Evolutionary conservation across 2,888 invertebrate genomes (phyloP), one percentile per base, ranked within the genome.

Genomic region (Lypha dubia): DNA sequence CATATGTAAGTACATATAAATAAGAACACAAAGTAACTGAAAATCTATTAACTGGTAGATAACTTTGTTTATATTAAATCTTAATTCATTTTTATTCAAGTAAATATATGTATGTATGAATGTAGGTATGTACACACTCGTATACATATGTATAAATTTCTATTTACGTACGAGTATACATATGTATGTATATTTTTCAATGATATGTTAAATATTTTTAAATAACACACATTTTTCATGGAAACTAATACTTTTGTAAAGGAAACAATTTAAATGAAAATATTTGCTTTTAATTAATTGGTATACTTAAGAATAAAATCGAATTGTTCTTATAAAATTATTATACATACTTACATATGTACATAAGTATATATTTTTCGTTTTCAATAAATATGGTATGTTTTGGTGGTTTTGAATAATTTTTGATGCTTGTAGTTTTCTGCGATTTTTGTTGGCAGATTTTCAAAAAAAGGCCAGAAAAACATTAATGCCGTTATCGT

Each of bases 391-490:
- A 65, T 38, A 56, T 35, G 7, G 24, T 62, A 15, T 49, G 28
- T 28, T 28, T 28, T 44, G 6, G 49, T 22, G 53, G 20, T 76
- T 67, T 76, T n/a, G 15, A n/a, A 76, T 35, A 22, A 17, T 24
- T 65, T n/a, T 62, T 44, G 15, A 13, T 32, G 20, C 56, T 70
- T 58, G 15, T 49, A 28, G 24, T 65, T 49, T 63, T 58, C 11
- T 20, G 17, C 28, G 6, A 65, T 71, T 56, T 22, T 17, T 58
- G 60, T 81, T 81, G 81, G 81, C 81, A 81, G 11, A 46, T 70
- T 75, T 75, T 68, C 81, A 75, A 75, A 75, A 77, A 60, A 62
- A 38, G 9, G 17, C 44, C 13, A 79, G 17, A 60, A 63, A 41
- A 38, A 67, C 22, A 28, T 58, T 49, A 44, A 41, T 44, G 17